Conservation (phyloP, 2,113 vertebrate species). For the Rhea americana region DNA sequence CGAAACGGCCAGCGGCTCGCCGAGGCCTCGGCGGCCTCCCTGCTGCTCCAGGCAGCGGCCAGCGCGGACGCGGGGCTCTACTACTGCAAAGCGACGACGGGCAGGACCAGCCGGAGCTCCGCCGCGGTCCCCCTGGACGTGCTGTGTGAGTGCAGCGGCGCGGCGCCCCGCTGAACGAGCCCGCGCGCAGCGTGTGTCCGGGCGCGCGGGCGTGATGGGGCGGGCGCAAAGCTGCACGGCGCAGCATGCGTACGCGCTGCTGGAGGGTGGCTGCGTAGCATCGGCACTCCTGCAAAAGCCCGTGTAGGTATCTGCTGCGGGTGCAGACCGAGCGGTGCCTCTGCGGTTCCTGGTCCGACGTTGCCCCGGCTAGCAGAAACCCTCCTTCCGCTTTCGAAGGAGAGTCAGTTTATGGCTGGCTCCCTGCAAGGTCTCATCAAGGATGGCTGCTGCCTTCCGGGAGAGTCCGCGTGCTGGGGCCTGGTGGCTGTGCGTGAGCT, state of each 20-base stretch:
- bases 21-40: not conserved
- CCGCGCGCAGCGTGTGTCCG: accelerated
- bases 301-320: too few species aligned
- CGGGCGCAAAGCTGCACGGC: not conserved
- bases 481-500: accelerated
- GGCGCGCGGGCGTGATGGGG: accelerated
- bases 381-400: not conserved
- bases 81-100: not conserved
- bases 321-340: too few species aligned
- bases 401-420: not conserved
- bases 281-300: not conserved
- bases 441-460: not conserved
- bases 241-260: accelerated
- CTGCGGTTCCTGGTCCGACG: not conserved
- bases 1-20: not conserved
- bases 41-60: not conserved
- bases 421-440: not conserved
- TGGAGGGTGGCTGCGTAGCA: not conserved
- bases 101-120: not conserved
- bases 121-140: not conserved
- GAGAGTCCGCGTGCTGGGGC: accelerated
- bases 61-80: constrained; percentile 13
- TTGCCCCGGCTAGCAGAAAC: too few species aligned
- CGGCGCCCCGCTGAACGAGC: too few species aligned
- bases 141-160: constrained; percentile 6